A percentile compares a stretch with the other conserved stretches of the same genome.
These are phyloP conservation scores for Corythornis madagascariensis DNA, from an alignment of 2,113 vertebrate genomes.

Conservation along the genomic window DNA sequence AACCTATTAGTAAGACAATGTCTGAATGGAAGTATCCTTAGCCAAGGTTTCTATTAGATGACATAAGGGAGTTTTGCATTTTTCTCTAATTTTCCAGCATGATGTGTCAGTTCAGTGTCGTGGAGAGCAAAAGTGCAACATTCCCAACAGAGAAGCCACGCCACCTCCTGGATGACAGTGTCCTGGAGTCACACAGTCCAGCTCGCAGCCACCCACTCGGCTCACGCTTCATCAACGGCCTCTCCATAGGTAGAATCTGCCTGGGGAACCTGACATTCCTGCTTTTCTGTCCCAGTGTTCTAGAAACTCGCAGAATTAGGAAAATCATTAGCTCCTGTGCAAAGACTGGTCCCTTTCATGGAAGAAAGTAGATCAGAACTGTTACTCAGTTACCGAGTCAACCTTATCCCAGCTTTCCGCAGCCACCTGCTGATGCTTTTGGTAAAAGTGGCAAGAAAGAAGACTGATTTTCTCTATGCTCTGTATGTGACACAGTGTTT, in stretches of 20 bases:
- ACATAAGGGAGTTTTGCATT: conserved; percentile 2
- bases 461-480: background rate
- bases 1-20: background rate
- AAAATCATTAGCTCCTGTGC: background rate
- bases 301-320: background rate
- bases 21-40: background rate
- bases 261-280: background rate
- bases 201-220: conserved; percentile 73
- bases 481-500: background rate
- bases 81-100: conserved; percentile 77
- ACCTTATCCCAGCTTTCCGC: background rate
- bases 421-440: background rate
- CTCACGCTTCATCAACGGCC: conserved; percentile 82
- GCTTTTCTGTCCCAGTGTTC: conserved; percentile 2
- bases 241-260: conserved; percentile 81
- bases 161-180: conserved; percentile 96
- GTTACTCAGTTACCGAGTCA: background rate
- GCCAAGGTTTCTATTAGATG: background rate
- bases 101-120: conserved; percentile 93
- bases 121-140: conserved; percentile 91
- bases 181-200: conserved; percentile 91
- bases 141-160: conserved; percentile 90
- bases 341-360: background rate
- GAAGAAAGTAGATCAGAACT: background rate
- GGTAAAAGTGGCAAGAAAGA: background rate